Conservation (phyloP, 2,113 vertebrate genomes). For the Bettongia penicillata region DNA sequence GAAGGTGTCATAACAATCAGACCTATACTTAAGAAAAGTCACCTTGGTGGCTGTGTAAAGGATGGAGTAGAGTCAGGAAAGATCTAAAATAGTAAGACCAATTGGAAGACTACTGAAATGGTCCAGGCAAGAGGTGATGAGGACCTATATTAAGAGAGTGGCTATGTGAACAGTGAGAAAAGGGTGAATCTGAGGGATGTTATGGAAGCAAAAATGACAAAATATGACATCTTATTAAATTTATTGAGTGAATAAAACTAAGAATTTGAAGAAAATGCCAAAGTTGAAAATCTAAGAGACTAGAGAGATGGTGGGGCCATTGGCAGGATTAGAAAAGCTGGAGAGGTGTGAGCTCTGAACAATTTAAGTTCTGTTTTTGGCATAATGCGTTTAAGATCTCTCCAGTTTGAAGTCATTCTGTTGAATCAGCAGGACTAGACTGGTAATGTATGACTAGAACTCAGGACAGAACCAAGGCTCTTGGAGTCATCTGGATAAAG, state of each 20-base stretch:
- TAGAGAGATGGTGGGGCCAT: neutral
- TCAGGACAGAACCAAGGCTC: neutral
- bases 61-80: neutral
- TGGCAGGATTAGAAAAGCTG: neutral
- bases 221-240: neutral
- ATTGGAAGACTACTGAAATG: neutral
- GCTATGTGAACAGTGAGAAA: neutral
- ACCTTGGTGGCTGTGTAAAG: neutral
- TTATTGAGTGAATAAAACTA: neutral
- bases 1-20: neutral
- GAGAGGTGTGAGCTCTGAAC: neutral
- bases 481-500: neutral
- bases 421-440: neutral
- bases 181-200: neutral
- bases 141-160: neutral
- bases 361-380: neutral
- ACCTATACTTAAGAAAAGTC: neutral
- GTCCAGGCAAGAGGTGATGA: neutral
- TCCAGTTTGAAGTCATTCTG: neutral
- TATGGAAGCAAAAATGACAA: neutral
- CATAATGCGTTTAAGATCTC: neutral
- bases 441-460: neutral
- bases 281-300: neutral
- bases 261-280: neutral
- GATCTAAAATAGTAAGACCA: neutral